Evolutionary conservation across 2,888 invertebrate species (phyloP), one percentile per base, ranked within the genome.

Genomic region (Lamellibrachia satsuma): DNA sequence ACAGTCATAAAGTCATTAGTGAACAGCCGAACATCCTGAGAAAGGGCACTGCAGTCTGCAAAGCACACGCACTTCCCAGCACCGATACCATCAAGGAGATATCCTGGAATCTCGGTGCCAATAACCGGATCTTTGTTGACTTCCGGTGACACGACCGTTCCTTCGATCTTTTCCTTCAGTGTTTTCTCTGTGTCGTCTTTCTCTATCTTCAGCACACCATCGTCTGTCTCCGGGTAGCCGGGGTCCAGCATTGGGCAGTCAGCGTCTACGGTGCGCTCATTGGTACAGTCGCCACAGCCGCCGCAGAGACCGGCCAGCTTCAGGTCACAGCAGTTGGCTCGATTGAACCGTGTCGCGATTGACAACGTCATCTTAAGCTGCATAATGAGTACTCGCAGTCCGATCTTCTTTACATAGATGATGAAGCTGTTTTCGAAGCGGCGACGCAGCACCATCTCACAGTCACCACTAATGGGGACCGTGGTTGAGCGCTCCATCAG

Each of bases 61-160:
- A 94, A 94, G 52, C 93, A 93, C 9, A 94, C 90, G 52, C 93
- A 90, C 52, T 93, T 93, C 9, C 94, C 94, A 9, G 94, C 93
- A 9, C 93, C 94, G 0, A 93, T 92, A 75, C 75, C 75, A n/a
- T 75, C 75, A n/a, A 75, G 75, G 22, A 75, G 75, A n/a, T 75
- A 75, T 75, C 75, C 75, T 4, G 75, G 75, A 22, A 75, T 75
- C 75, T 75, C 15, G 22, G 75, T 75, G 22, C 75, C 75, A n/a
- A 75, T 15, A 6, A 75, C n/a, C 15, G 22, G 75, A 2, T 22
- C 75, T 15, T 75, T 6, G 75, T 75, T 75, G 75, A 75, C 75
- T 75, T 75, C 75, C 22, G 75, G 75, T 15, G 75, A 75, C 11
- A 75, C 75, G 3, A 75, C 22, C 2, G 75, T 75, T n/a, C n/a